Evolutionary conservation across 2,797 vertebrate genomes (phyloP).

Genomic region (Tachyglossus aculeatus): DNA sequence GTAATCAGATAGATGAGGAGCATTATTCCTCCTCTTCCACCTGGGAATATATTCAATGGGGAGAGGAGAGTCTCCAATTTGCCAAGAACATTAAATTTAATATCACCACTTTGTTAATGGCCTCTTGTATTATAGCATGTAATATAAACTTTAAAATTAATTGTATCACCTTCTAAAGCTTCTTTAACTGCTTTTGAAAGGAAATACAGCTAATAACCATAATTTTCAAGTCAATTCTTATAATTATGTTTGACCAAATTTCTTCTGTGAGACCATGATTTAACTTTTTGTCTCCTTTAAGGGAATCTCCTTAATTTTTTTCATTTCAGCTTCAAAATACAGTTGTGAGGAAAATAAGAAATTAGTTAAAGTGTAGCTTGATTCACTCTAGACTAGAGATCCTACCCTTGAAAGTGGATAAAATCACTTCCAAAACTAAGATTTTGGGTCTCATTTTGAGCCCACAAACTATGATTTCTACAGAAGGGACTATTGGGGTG

Average conservation of each 20-base stretch:
- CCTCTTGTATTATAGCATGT: neutral
- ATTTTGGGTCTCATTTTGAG: no score
- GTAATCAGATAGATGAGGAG: neutral
- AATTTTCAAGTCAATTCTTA: constrained; percentile 4
- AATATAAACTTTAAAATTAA: constrained; percentile 49
- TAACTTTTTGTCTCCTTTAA: neutral
- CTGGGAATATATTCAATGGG: accelerated
- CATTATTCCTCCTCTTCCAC: accelerated
- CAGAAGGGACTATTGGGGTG: no score
- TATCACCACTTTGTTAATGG: constrained; percentile 23
- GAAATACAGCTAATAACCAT: constrained; percentile 22
- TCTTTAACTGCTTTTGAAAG: constrained; percentile 38
- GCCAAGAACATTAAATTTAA: constrained; percentile 31
- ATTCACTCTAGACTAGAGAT: no score
- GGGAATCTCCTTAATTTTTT: neutral
- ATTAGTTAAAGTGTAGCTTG: no score
- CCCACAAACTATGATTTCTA: no score
- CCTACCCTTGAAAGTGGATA: no score
- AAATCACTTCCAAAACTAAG: no score
- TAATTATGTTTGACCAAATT: neutral
- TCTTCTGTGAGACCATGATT: constrained; percentile 1
- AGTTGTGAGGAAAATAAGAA: neutral
- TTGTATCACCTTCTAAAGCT: constrained; percentile 23
- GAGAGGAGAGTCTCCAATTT: neutral
- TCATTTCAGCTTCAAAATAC: neutral